Conservation (phyloP, 2,797 vertebrate genomes). For the Falco rusticolus region DNA sequence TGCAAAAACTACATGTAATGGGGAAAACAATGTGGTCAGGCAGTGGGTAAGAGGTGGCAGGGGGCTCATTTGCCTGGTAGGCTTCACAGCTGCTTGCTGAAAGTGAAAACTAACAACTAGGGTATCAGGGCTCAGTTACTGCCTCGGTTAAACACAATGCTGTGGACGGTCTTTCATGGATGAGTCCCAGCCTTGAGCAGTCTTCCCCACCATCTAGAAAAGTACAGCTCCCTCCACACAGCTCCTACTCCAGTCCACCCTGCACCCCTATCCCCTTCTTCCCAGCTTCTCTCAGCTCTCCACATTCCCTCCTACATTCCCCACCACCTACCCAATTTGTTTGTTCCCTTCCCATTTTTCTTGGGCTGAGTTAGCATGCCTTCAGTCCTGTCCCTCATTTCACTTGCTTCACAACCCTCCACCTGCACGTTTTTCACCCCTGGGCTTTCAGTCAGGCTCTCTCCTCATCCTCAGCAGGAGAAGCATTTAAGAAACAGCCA, state of each 20-base stretch:
- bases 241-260: background rate
- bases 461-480: background rate
- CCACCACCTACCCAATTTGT: background rate
- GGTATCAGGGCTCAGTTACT: background rate
- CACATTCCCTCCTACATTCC: background rate
- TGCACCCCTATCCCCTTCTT: background rate
- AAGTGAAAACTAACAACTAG: background rate
- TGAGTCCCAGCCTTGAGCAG: background rate
- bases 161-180: fast-evolving
- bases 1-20: background rate
- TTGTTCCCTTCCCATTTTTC: background rate
- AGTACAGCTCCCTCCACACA: background rate
- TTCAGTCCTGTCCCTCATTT: background rate
- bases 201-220: background rate
- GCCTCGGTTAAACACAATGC: background rate
- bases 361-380: background rate
- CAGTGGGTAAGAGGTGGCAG: background rate
- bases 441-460: background rate
- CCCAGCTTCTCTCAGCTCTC: background rate
- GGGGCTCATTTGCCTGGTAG: background rate
- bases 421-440: background rate
- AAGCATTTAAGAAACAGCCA: background rate
- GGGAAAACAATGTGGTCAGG: background rate
- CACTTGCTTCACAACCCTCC: background rate
- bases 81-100: background rate